Conservation (phyloP, 2,797 vertebrate species). For the Crocodylus rhombifer region DNA sequence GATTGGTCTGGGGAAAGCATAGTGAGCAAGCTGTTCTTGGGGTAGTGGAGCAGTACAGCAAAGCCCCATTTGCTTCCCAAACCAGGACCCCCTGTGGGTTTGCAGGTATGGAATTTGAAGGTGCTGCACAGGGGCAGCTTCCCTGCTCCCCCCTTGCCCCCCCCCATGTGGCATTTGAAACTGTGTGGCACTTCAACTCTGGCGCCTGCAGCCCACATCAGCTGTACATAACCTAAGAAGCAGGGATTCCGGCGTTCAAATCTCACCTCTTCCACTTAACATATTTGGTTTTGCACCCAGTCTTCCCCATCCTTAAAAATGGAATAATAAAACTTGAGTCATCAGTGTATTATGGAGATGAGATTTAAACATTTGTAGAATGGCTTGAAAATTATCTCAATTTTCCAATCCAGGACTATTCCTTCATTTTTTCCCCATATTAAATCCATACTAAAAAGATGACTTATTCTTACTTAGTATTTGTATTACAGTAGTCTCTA, state of each 20-base stretch:
- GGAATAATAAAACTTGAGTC: background rate
- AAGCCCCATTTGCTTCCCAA: no score
- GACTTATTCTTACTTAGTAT: background rate
- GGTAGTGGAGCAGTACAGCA: no score
- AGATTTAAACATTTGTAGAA: background rate
- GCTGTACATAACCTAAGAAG: background rate
- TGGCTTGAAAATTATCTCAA: background rate
- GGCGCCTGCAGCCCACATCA: no score
- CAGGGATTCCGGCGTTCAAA: background rate
- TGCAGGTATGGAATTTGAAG: no score
- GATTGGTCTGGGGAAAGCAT: no score
- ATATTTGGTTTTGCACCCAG: background rate
- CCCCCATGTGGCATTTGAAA: no score
- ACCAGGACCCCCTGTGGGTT: no score
- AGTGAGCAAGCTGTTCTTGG: no score
- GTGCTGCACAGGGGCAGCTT: no score
- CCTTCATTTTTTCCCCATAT: background rate
- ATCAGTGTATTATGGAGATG: background rate
- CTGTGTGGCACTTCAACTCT: no score
- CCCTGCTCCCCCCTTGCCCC: no score
- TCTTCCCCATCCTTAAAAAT: background rate
- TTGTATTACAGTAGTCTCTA: background rate
- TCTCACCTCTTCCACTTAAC: background rate
- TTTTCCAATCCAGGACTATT: fast-evolving
- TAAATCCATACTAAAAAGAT: background rate